Percentiles rank a stretch among this genome's conserved stretches.
Evolutionary conservation across 2,113 vertebrate species (phyloP).

Genomic region (Calyptomena viridis): DNA sequence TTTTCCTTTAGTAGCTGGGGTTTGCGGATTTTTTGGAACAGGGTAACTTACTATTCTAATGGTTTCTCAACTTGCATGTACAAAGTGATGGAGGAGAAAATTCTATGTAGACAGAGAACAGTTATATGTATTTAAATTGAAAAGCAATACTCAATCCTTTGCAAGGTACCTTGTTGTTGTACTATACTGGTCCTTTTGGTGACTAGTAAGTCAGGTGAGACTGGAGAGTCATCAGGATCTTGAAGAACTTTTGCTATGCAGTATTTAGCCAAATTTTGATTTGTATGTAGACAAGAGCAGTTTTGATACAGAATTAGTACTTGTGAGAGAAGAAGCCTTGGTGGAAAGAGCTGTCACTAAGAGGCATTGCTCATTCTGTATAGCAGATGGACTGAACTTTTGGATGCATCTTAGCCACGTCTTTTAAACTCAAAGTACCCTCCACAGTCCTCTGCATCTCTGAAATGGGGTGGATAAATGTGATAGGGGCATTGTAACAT

Average conservation of each 20-base stretch:
- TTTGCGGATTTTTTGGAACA: not conserved
- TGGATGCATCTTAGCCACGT: not conserved
- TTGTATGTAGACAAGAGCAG: not conserved
- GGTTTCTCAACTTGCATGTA: not conserved
- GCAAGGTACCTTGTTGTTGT: not conserved
- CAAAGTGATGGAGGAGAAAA: not conserved
- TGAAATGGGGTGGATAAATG: not conserved
- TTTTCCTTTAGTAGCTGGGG: not conserved
- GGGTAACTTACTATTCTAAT: not conserved
- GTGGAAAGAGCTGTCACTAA: not conserved
- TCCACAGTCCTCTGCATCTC: not conserved
- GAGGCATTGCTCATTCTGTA: not conserved
- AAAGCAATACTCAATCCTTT: not conserved
- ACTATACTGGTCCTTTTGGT: not conserved
- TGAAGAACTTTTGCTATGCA: not conserved
- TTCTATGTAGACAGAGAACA: not conserved
- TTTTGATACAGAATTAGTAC: not conserved
- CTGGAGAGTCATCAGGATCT: not conserved
- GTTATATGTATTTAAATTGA: not conserved
- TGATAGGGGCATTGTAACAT: not conserved
- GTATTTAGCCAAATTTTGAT: not conserved
- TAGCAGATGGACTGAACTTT: not conserved
- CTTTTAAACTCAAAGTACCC: not conserved
- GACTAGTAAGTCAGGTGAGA: not conserved
- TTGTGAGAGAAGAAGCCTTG: not conserved